These are phyloP conservation scores for Sciurus vulgaris DNA, from an alignment of 2,797 vertebrate genomes.

Conservation along the genomic window DNA sequence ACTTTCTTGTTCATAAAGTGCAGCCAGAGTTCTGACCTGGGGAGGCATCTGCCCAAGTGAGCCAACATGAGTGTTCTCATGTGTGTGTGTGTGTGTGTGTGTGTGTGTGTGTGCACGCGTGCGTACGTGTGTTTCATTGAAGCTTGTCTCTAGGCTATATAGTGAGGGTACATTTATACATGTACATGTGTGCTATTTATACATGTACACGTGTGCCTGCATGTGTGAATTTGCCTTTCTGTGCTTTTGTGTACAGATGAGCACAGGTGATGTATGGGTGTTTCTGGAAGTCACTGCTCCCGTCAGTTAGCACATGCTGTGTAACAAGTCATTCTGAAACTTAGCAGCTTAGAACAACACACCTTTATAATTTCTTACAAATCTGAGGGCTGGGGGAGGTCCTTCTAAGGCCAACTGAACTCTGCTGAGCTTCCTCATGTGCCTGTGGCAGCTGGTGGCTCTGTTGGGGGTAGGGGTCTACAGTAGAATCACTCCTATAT, in stretches of 20 bases:
- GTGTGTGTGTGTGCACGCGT: too few species aligned
- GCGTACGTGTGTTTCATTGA: neutral
- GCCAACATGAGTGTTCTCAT: neutral
- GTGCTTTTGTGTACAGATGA: neutral
- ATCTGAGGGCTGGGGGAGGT: neutral
- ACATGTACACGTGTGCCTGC: neutral
- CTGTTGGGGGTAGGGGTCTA: neutral
- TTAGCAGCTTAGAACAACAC: neutral
- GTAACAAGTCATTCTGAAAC: neutral
- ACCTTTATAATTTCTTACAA: neutral
- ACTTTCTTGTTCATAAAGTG: neutral
- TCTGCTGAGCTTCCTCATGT: neutral
- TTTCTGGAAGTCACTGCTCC: neutral
- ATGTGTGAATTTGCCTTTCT: neutral
- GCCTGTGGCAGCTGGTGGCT: neutral
- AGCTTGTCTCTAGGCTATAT: neutral
- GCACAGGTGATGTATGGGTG: rapidly evolving
- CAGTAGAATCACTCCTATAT: rapidly evolving
- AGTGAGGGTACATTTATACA: neutral
- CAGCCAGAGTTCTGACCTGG: neutral
- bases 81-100: neutral
- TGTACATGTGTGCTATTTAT: neutral
- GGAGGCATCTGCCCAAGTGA: neutral
- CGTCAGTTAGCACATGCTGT: neutral
- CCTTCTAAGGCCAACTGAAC: neutral